Percentiles rank a stretch among this genome's conserved stretches.
Conservation (phyloP, 2,888 invertebrate species). For the Corbicula japonica region DNA sequence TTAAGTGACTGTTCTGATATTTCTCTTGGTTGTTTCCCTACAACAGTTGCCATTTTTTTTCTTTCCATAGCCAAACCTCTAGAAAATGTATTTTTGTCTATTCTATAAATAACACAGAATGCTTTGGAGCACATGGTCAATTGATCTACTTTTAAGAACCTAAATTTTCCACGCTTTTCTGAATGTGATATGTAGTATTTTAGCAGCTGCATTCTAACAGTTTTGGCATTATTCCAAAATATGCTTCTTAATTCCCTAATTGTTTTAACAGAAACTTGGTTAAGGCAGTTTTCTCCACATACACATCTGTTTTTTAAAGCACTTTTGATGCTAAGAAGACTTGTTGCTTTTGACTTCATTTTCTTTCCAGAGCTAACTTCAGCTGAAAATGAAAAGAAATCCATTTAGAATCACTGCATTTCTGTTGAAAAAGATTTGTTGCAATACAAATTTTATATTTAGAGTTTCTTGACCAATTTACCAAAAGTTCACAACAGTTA, state of each 20-base stretch:
- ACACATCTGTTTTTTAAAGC: too few relatives aligned
- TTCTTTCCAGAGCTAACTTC: too few relatives aligned
- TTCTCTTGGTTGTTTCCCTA: not conserved
- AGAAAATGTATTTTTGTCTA: constrained; percentile 15
- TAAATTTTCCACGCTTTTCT: constrained; percentile 1
- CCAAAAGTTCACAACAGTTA: too few relatives aligned
- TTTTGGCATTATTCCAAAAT: constrained; percentile 1
- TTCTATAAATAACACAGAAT: not conserved
- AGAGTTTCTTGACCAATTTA: too few relatives aligned
- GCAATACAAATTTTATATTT: too few relatives aligned
- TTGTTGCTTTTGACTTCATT: too few relatives aligned
- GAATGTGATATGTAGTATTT: not conserved
- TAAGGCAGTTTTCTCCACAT: too few relatives aligned
- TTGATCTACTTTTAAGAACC: not conserved
- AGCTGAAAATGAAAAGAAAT: too few relatives aligned
- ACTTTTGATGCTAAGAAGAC: too few relatives aligned
- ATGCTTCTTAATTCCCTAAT: not conserved
- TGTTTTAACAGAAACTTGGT: too few relatives aligned
- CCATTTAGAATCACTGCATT: too few relatives aligned
- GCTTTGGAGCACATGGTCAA: not conserved
- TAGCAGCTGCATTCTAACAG: constrained; percentile 6
- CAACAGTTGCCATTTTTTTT: not conserved
- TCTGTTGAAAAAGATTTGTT: too few relatives aligned
- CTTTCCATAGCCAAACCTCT: not conserved
- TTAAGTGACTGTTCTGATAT: not conserved